Base-by-base conservation (phyloP, 2,888 invertebrate genomes). In the Oscheius onirici region DNA sequence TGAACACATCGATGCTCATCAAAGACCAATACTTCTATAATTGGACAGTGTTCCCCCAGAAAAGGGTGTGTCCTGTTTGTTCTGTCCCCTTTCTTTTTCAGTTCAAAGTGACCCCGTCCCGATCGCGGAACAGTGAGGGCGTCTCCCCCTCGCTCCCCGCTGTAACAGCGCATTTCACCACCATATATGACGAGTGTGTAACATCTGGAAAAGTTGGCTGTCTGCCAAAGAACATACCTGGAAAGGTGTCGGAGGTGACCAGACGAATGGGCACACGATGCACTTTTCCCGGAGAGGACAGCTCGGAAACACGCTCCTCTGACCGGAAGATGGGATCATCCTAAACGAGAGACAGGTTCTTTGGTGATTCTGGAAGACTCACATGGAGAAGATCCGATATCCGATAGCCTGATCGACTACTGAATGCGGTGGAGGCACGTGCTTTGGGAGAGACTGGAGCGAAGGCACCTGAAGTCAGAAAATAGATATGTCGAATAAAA, bases 371-470 rank as follows among this genome's bases (percentile, higher is more conserved):
- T 15, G 15, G n/a, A 24, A 8, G 20, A 49, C 46, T 40, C 17
- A 72, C 72, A 40, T 68, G 22, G 26, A 72, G 44, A 15, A 72
- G 51, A 68, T 72, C 72, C 8, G 58, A 60, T 67, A 72, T 72
- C 52, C 60, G 49, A 22, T 51, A 65, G 6, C 34, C 61, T 24
- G 41, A 52, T 22, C 49, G 54, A 34, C 66, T 51, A 20, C 43
- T 20, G 52, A 43, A 40, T 34, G 34, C 34, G 43, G 20, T 22
- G 44, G 26, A 10, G 28, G 40, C 5, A 17, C 26, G 22, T 43
- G 46, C 22, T 72, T 72, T 43, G 43, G 58, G 55, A 15, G 69
- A 69, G 24, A 77, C 79, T 3, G 79, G 77, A 6, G 69, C 73
- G 28, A 76, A 77, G 1, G 76, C 78, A 52, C 72, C 74, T 76